Percentiles rank a stretch among this genome's conserved stretches.
These are phyloP conservation scores for Nannobrachium achirus DNA, from an alignment of 2,113 vertebrate species.

Conservation along the genomic window DNA sequence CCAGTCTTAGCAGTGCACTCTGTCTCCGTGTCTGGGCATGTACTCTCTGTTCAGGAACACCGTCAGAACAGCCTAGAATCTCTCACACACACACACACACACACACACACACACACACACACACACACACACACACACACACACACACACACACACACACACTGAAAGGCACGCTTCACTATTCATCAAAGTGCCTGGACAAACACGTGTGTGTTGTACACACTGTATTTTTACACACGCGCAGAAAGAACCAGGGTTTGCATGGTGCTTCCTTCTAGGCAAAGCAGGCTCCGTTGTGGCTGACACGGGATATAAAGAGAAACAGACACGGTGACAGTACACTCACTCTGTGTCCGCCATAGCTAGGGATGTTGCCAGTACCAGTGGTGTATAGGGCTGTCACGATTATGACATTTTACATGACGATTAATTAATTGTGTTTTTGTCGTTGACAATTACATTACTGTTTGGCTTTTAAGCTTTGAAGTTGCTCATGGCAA, in stretches of 20 bases:
- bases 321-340: no score
- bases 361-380: no score
- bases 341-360: no score
- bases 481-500: no score
- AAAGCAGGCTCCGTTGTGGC: background rate
- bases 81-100: background rate
- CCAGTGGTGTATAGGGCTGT: no score
- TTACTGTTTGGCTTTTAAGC: no score
- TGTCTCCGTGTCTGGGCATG: conserved; percentile 66
- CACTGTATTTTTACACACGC: background rate
- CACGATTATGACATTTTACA: no score
- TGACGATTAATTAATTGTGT: no score
- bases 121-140: background rate
- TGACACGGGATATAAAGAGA: no score
- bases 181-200: conserved; percentile 47
- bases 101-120: background rate
- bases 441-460: no score
- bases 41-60: conserved; percentile 34
- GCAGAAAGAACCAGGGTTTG: background rate
- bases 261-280: conserved; percentile 43
- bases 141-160: background rate
- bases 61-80: conserved; percentile 23
- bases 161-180: conserved; percentile 27
- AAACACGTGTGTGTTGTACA: conserved; percentile 34
- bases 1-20: conserved; percentile 21